Conservation (phyloP, 2,888 invertebrate species). For the Caenorhabditis auriculariae region DNA sequence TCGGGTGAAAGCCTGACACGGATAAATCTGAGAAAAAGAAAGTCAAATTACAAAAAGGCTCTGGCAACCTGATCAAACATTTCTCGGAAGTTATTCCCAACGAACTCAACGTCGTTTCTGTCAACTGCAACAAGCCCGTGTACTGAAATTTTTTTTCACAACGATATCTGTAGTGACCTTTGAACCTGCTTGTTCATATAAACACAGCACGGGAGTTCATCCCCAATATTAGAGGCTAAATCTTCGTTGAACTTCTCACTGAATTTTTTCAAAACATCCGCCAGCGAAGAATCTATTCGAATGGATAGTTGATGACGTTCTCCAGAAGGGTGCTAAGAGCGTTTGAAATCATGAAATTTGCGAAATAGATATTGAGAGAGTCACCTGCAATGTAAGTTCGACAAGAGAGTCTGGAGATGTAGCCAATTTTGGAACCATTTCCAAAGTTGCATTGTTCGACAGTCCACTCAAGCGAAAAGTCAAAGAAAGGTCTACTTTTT, state of each 20-base stretch:
- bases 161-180: no score
- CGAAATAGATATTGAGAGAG: no score
- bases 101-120: constrained; percentile 17
- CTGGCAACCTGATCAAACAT: constrained; percentile 23
- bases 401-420: constrained; percentile 4
- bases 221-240: constrained; percentile 13
- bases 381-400: no score
- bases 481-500: constrained; percentile 76
- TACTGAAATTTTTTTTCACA: no score
- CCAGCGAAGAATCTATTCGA: constrained; percentile 7
- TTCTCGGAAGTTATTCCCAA: constrained; percentile 32
- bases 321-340: background rate
- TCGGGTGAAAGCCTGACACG: no score
- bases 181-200: constrained; percentile 49
- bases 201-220: constrained; percentile 29
- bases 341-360: no score
- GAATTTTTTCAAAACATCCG: constrained; percentile 27
- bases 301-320: background rate
- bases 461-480: constrained; percentile 82
- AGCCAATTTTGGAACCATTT: constrained; percentile 72
- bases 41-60: no score
- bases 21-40: no score
- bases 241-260: constrained; percentile 23
- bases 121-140: constrained; percentile 18
- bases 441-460: constrained; percentile 85